Conservation (phyloP, 2,797 vertebrate species). For the Malurus leucopterus region DNA sequence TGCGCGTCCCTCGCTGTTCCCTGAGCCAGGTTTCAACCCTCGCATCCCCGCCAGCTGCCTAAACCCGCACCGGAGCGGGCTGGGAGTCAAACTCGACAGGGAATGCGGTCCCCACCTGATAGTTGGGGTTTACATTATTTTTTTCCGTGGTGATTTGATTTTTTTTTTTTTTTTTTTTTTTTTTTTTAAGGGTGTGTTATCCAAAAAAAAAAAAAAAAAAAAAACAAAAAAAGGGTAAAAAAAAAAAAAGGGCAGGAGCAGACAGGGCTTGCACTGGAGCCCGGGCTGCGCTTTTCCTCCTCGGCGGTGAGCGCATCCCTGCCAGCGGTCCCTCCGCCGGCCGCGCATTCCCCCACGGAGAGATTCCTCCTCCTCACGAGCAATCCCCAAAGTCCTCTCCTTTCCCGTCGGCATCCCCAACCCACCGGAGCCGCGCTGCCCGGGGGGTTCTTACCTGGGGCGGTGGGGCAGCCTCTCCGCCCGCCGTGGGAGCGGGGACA, state of each 20-base stretch:
- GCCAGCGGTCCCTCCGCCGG: background rate
- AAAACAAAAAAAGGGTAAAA: background rate
- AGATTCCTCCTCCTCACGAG: background rate
- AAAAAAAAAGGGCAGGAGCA: background rate
- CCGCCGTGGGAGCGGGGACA: slow-evolving; percentile 9
- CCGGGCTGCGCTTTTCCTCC: background rate
- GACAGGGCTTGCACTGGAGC: background rate
- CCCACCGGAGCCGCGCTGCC: background rate
- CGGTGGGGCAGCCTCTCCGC: background rate
- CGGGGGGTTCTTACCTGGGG: slow-evolving; percentile 9
- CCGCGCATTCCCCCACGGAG: background rate
- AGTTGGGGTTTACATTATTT: rapidly evolving
- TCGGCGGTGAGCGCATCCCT: background rate
- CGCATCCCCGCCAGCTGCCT: background rate
- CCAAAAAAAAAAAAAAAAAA: background rate
- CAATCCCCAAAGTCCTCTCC: background rate
- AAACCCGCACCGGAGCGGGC: background rate
- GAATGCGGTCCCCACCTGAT: background rate
- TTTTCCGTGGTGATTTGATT: rapidly evolving
- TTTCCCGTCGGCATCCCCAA: background rate
- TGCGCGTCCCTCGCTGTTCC: slow-evolving; percentile 2
- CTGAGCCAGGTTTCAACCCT: rapidly evolving
- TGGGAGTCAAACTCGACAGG: rapidly evolving
- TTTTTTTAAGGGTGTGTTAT: background rate
- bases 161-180: no score